These are phyloP conservation scores for Leptinotarsa rubiginosa DNA, from an alignment of 2,888 invertebrate species.

Conservation along the genomic window DNA sequence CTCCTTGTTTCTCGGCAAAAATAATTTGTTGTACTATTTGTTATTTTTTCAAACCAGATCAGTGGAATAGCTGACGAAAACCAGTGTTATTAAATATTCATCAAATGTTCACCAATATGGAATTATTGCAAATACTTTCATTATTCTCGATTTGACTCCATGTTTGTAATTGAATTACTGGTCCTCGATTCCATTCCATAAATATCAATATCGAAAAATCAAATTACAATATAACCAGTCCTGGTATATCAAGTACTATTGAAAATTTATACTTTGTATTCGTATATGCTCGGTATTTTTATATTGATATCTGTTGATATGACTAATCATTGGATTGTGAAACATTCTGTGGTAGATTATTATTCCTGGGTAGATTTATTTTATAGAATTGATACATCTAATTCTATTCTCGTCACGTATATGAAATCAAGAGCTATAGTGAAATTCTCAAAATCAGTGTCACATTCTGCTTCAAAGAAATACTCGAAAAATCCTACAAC, in stretches of 20 bases:
- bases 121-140: not conserved
- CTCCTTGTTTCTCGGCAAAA: too few species aligned
- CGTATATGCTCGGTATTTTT: not conserved
- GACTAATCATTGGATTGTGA: not conserved
- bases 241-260: slow-evolving; percentile 6
- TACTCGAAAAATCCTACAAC: too few species aligned
- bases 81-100: not conserved
- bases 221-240: not conserved
- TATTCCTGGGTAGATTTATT: too few species aligned
- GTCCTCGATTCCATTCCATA: not conserved
- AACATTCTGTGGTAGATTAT: not conserved
- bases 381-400: too few species aligned
- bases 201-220: slow-evolving; percentile 3
- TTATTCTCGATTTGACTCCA: not conserved
- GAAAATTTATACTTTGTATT: slow-evolving; percentile 8
- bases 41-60: too few species aligned
- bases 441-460: too few species aligned
- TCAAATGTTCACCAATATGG: not conserved
- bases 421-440: too few species aligned
- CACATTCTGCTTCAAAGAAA: too few species aligned
- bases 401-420: too few species aligned
- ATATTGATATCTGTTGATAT: not conserved
- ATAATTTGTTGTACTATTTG: too few species aligned
- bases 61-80: not conserved
- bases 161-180: not conserved